These are phyloP conservation scores for Oreamnos americanus DNA, from an alignment of 2,113 vertebrate species.

Conservation along the genomic window DNA sequence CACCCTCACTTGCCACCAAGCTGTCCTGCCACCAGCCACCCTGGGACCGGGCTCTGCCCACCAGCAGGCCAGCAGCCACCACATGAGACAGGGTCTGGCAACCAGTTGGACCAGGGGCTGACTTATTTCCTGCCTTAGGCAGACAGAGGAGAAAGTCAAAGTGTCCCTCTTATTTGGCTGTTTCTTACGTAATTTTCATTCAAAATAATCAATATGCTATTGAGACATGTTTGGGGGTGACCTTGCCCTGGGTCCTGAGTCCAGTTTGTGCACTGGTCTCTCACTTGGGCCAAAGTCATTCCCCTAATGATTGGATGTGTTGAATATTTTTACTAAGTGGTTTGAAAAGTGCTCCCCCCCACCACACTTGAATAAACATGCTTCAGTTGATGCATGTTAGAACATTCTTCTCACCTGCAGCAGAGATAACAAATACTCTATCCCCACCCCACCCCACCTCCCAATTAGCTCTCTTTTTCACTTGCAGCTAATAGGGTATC, in stretches of 20 bases:
- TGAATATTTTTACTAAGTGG: not conserved
- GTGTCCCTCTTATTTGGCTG: not conserved
- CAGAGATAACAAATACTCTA: not conserved
- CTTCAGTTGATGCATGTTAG: not conserved
- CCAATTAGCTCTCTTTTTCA: not conserved
- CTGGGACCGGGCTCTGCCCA: not conserved
- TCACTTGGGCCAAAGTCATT: not conserved
- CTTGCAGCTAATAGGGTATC: not conserved
- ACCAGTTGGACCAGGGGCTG: not conserved
- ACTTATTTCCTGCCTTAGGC: not conserved
- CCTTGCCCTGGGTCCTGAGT: not conserved
- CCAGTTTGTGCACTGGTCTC: not conserved
- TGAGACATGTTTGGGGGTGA: not conserved
- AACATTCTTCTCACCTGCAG: not conserved
- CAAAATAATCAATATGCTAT: not conserved
- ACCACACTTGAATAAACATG: not conserved
- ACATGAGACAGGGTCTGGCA: not conserved
- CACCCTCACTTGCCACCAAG: not conserved
- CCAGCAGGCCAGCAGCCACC: not conserved
- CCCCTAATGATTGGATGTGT: not conserved
- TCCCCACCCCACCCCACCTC: not conserved
- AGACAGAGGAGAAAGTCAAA: not conserved
- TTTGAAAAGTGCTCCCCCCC: not conserved
- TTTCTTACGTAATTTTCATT: not conserved
- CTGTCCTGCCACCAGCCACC: not conserved